These are phyloP conservation scores for Drosophila repleta DNA, from an alignment of 1,140 invertebrate genomes.

Conservation along the genomic window DNA sequence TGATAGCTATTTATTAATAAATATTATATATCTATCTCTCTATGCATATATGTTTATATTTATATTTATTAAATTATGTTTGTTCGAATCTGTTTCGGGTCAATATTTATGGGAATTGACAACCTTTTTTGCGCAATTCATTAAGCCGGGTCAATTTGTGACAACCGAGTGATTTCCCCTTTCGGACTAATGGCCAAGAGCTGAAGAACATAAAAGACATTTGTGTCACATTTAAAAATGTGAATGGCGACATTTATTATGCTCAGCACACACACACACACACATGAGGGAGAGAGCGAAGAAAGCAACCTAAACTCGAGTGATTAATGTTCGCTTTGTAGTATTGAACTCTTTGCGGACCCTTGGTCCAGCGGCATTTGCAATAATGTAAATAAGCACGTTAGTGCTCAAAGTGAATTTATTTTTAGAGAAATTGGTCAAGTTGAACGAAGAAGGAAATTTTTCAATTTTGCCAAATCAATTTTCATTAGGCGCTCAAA, in stretches of 20 bases:
- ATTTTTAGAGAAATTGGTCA: conserved; percentile 36
- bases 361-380: conserved; percentile 16
- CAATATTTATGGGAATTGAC: conserved; percentile 29
- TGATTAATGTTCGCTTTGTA: conserved; percentile 45
- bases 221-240: conserved; percentile 32
- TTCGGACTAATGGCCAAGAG: conserved; percentile 16
- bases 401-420: conserved; percentile 9
- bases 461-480: conserved; percentile 58
- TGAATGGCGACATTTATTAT: conserved; percentile 26
- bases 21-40: background rate
- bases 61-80: conserved; percentile 1
- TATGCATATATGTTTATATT: background rate
- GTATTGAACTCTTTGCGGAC: conserved; percentile 2
- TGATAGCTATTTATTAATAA: conserved; percentile 29
- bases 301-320: background rate
- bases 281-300: background rate
- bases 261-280: conserved; percentile 9
- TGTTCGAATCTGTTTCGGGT: conserved; percentile 8
- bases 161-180: conserved; percentile 23
- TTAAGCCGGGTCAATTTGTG: conserved; percentile 42
- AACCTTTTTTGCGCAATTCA: conserved; percentile 43
- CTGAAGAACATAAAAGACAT: conserved; percentile 31
- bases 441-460: conserved; percentile 26
- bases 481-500: conserved; percentile 67
- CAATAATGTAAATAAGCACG: conserved; percentile 9